These are phyloP conservation scores for Uria lomvia DNA, from an alignment of 2,113 vertebrate species.

Conservation along the genomic window DNA sequence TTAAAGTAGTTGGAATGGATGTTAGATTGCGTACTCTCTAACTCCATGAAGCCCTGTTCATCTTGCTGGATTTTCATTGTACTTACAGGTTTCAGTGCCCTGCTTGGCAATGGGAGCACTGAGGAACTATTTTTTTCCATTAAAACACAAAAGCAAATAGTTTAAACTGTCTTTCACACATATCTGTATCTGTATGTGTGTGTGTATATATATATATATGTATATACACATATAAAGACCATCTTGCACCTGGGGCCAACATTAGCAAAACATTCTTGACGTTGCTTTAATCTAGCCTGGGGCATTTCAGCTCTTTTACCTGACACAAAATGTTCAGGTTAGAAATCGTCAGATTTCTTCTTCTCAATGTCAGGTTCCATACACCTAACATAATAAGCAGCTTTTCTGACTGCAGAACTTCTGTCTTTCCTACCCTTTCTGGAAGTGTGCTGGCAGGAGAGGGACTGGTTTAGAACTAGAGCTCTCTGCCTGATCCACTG, in stretches of 20 bases:
- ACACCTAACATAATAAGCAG: not conserved
- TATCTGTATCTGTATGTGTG: not conserved
- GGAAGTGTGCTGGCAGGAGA: not conserved
- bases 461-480: not conserved
- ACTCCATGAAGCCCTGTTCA: not conserved
- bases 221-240: not conserved
- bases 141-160: not conserved
- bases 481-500: not conserved
- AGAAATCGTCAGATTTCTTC: not conserved
- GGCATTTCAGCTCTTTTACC: not conserved
- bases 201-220: not conserved
- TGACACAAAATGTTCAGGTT: not conserved
- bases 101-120: not conserved
- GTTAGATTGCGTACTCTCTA: not conserved
- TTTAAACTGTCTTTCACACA: not conserved
- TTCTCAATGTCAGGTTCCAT: not conserved
- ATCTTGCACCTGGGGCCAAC: not conserved
- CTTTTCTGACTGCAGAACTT: not conserved
- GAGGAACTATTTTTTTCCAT: not conserved
- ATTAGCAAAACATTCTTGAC: not conserved
- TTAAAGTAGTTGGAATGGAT: not conserved
- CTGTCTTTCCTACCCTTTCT: not conserved
- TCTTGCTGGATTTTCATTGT: not conserved
- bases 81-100: not conserved
- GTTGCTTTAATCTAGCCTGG: not conserved